Conservation (phyloP, 2,113 vertebrate genomes). For the Oryzias woworae region DNA sequence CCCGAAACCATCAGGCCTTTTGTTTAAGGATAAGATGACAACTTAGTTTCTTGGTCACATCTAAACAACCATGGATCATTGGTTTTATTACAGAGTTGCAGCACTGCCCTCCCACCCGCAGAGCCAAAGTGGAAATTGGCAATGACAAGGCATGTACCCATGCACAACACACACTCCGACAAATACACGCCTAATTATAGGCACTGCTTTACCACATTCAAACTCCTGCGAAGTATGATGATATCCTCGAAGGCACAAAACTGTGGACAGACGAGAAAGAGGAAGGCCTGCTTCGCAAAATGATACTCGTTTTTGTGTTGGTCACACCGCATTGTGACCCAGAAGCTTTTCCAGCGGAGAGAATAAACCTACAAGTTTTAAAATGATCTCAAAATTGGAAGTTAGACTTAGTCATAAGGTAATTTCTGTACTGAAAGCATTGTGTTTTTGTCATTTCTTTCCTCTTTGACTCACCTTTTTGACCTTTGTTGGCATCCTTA, state of each 20-base stretch:
- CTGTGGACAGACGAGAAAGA: conserved; percentile 37
- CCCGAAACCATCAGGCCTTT: conserved; percentile 46
- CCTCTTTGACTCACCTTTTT: too few species aligned
- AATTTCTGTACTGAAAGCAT: too few species aligned
- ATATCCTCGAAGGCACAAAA: conserved; percentile 49
- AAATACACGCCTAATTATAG: conserved; percentile 60
- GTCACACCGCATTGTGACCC: too few species aligned
- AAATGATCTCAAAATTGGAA: too few species aligned
- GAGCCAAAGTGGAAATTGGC: conserved; percentile 69
- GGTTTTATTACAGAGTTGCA: conserved; percentile 72
- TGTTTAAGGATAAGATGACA: conserved; percentile 67
- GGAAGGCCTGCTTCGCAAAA: conserved; percentile 33
- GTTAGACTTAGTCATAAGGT: too few species aligned
- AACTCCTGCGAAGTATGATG: conserved; percentile 68
- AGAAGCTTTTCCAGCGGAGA: too few species aligned
- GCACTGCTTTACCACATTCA: conserved; percentile 64
- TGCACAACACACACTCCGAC: conserved; percentile 39
- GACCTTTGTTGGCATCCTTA: too few species aligned
- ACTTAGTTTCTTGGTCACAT: conserved; percentile 74
- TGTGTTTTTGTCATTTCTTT: too few species aligned
- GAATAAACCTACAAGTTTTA: too few species aligned
- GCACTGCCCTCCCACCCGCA: conserved; percentile 65
- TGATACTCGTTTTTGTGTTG: background rate
- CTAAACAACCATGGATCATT: conserved; percentile 69
- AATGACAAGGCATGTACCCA: conserved; percentile 69